Base-by-base conservation (phyloP, 2,113 vertebrate species). In the Chamaea fasciata region DNA sequence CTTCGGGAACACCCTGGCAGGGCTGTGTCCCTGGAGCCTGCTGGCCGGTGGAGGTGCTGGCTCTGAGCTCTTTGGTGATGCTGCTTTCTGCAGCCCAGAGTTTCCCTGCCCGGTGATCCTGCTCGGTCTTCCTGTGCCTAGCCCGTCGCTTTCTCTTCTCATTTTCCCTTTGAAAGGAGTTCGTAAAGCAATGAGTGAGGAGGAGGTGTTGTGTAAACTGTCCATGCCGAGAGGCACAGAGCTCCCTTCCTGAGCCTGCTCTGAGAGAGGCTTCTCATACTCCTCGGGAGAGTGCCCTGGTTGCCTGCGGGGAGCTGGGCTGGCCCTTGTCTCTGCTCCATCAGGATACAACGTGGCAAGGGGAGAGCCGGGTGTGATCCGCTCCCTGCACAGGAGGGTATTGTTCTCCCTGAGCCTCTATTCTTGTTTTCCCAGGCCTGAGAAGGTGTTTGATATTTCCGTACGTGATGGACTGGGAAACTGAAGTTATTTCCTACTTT, bases 111-210 rank as follows among this genome's bases (percentile, higher is more conserved):
- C 46, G 6, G 30, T 15, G n/a, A 14, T 53, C 57, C 52, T 18
- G 22, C 5, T 7, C 24, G 31, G 28, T 15, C 39, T 21, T 37
- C 33, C 47, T 30, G 10, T 16, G 8, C 0, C 0, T 7, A 21
- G 13, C 9, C 24, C 68, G 10, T 6, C 42, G 27, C 41, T 83
- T 50, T 71, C n/a, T 23, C 11, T 27, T 39, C 17, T 11, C 33
- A 12, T 26, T 21, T 19, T 26, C 10, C 17, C 42, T 69, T 30
- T n/a, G 20, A 42, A 42, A 60, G 21, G 24, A 44, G 22, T 41
- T 76, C 8, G 19, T 53, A 19, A 52, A 68, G 68, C 20, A 14
- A 3, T 14, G 49, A 30, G 15, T 47, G 39, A 52, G 26, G 44
- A 56, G 31, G 18, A 64, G n/a, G 22, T 41, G 7, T 63, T 82